Evolutionary conservation across 2,888 invertebrate species (phyloP), one percentile per base, ranked within the genome.

Genomic region (Aphodius sticticus): DNA sequence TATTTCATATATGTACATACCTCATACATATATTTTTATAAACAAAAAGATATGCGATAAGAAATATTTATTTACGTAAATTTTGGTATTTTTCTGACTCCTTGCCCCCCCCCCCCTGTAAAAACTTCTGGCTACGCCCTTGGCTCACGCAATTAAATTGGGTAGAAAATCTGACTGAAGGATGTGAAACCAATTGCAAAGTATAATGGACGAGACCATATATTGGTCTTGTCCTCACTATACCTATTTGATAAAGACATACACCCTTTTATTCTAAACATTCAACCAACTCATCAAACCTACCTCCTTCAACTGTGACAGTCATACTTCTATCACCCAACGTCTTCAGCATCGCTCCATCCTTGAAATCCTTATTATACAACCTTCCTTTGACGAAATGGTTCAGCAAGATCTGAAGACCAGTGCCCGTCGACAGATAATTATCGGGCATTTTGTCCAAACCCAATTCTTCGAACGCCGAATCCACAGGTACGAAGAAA

Each of bases 401-500:
- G 86, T 92, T 92, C 71, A 93, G 87, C 0, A 93, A 87, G 85
- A 93, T 91, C 83, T 92, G 90, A 36, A 92, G 87, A 26, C 92
- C 92, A 71, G 91, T 91, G 69, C 91, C 91, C 16, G 91, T 91
- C 6, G 91, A 91, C 86, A 92, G 84, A 81, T 89, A 89, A 86
- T 92, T 91, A 84, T 93, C 92, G 9, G 92, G 91, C 85, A 92
- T 90, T 82, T 90, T 88, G 84, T 91, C 91, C 81, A 92, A 89
- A 12, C 93, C 92, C n/a, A 92, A 86, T 82, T 91, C 90, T 83
- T 92, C 91, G 85, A 94, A 94, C 1, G 94, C 94, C 69, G 90
- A 90, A 87, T 94, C 93, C 6, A 91, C 92, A 6, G 94, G 94
- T 76, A 94, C 94, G 87, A 94, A 93, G 86, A 94, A 92, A 0